Percentiles rank a stretch among this genome's conserved stretches.
These are phyloP conservation scores for Cercopithecus neglectus DNA, from an alignment of 2,797 vertebrate species.

Conservation along the genomic window DNA sequence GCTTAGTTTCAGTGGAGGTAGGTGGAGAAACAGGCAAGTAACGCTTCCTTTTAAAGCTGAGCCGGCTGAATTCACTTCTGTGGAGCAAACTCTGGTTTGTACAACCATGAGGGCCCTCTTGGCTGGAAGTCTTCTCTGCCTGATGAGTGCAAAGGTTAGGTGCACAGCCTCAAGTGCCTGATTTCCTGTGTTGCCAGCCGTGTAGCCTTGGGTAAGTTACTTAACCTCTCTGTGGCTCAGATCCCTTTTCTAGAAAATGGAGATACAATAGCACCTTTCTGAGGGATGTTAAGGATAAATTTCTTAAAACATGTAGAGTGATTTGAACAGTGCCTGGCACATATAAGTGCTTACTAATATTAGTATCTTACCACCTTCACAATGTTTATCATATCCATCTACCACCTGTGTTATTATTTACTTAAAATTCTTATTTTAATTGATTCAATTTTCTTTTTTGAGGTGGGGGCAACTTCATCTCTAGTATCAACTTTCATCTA, in stretches of 20 bases:
- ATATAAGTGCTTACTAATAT: background rate
- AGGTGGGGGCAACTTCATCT: background rate
- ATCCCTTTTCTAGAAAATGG: background rate
- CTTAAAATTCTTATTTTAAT: background rate
- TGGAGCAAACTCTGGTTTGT: background rate
- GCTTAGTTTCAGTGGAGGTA: background rate
- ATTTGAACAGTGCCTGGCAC: background rate
- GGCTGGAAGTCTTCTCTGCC: background rate
- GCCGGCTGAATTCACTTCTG: background rate
- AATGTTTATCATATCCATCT: background rate
- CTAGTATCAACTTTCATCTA: background rate
- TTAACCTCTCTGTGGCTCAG: background rate
- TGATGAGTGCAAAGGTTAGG: background rate
- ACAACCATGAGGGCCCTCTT: background rate
- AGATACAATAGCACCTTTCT: background rate
- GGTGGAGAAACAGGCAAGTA: background rate
- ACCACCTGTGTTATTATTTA: background rate
- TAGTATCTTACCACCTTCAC: background rate
- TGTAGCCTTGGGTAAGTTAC: background rate
- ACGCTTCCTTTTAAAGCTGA: background rate
- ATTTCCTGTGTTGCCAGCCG: background rate
- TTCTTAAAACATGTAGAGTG: background rate
- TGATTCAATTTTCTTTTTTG: background rate
- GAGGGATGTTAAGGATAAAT: background rate
- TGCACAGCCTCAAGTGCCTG: background rate